These are phyloP conservation scores for Aspidiotus rigidus DNA, from an alignment of 2,888 invertebrate species.

Conservation along the genomic window DNA sequence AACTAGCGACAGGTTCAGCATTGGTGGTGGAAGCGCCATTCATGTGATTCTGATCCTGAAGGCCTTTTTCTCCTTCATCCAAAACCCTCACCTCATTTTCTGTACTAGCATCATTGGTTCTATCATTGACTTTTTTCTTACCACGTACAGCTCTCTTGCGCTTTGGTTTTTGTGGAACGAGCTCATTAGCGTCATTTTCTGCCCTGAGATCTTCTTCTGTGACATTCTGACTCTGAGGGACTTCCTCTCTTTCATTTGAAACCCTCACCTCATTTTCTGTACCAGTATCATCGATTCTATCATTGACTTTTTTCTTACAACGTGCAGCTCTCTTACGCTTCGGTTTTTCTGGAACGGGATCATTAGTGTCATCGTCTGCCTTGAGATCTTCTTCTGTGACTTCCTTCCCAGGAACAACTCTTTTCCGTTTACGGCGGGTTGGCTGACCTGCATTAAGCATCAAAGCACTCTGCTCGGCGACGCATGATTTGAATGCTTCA, in stretches of 20 bases:
- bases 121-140: background rate
- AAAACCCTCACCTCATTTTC: background rate
- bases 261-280: background rate
- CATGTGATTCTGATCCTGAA: background rate
- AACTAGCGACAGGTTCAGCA: background rate
- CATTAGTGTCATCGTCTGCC: background rate
- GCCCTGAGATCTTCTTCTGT: background rate
- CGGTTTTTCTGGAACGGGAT: background rate
- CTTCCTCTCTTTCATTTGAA: background rate
- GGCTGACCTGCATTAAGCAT: background rate
- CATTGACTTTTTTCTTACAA: background rate
- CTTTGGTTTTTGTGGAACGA: background rate
- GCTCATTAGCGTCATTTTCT: background rate
- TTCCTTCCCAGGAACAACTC: slow-evolving; percentile 1
- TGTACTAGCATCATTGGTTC: no score
- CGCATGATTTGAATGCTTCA: background rate
- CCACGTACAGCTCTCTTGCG: background rate
- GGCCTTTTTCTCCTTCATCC: background rate
- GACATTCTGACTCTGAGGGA: background rate
- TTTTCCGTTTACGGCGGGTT: background rate
- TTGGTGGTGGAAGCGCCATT: background rate
- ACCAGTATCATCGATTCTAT: no score
- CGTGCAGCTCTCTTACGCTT: background rate
- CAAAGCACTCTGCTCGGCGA: background rate
- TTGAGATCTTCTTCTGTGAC: background rate